phyloP scores from a whole-genome alignment of 2,113 vertebrate species.

The Rhinolophus sinicus region DNA sequence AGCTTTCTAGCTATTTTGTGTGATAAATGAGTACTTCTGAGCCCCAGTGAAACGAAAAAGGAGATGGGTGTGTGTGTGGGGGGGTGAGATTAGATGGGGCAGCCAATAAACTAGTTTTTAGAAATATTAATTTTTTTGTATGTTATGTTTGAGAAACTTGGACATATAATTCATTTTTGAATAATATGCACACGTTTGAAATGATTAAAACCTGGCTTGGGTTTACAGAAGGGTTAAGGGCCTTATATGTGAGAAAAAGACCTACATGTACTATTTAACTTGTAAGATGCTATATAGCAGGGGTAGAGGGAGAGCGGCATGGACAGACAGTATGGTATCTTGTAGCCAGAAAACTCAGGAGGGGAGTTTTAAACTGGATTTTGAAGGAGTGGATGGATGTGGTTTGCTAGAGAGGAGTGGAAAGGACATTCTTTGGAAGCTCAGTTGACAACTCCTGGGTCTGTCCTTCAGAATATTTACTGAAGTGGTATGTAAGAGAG shows the following conservation, averaged over 20 bases:
- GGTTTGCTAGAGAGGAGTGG: neutral
- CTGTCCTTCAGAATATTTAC: neutral
- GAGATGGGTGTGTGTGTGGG: neutral
- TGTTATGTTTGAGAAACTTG: conserved; percentile 53
- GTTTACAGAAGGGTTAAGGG: neutral
- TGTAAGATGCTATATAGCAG: neutral
- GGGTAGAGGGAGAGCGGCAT: neutral
- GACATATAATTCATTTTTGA: conserved; percentile 37
- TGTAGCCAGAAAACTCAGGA: neutral
- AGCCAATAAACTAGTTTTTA: conserved; percentile 47
- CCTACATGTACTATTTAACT: neutral
- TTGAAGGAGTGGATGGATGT: neutral
- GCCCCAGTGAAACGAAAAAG: neutral
- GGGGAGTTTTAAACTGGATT: neutral
- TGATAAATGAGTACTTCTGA: conserved; percentile 32
- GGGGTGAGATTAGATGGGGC: neutral
- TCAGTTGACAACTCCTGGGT: neutral
- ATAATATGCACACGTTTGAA: neutral
- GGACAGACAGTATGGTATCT: neutral
- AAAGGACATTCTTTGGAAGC: neutral
- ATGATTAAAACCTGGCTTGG: conserved; percentile 38
- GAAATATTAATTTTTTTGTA: conserved; percentile 53
- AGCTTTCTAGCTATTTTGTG: neutral
- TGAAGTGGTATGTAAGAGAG: neutral
- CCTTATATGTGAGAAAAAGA: neutral